These are phyloP conservation scores for Cinara cedri DNA, from an alignment of 2,888 invertebrate species.

Conservation along the genomic window DNA sequence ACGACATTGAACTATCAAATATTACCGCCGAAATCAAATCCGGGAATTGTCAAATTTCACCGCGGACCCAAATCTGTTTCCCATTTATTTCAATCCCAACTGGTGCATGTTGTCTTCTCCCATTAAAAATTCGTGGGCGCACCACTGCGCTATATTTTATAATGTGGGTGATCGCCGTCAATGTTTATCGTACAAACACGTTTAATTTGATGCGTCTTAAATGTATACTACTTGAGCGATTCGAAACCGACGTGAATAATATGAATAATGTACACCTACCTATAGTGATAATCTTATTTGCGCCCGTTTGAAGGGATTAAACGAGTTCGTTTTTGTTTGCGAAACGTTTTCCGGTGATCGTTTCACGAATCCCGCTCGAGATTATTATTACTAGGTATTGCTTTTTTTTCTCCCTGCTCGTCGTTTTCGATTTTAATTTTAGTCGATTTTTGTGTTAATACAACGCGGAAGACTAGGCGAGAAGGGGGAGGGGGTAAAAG, in stretches of 20 bases:
- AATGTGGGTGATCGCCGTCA: not conserved
- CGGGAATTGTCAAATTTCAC: no score
- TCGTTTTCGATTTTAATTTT: constrained; percentile 1
- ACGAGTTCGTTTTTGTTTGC: not conserved
- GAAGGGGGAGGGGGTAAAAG: not conserved
- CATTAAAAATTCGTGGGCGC: no score
- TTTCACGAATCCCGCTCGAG: not conserved
- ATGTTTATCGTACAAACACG: not conserved
- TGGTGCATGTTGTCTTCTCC: no score
- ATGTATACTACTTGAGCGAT: not conserved
- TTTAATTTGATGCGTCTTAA: not conserved
- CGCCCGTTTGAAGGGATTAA: not conserved
- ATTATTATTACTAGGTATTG: not conserved
- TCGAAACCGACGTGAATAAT: constrained; percentile 9
- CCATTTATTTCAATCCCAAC: no score
- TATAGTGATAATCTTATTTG: constrained; percentile 1
- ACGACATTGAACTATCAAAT: no score
- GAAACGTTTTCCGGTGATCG: not conserved
- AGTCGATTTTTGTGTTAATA: not conserved
- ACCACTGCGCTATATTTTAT: no score
- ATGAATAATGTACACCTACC: not conserved
- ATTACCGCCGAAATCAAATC: no score
- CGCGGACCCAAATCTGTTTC: no score
- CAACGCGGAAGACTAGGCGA: not conserved
- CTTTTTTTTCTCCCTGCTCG: no score